Percentiles rank a stretch among this genome's conserved stretches.
Evolutionary conservation across 2,888 invertebrate species (phyloP).

Genomic region (Eupithecia tripunctaria): DNA sequence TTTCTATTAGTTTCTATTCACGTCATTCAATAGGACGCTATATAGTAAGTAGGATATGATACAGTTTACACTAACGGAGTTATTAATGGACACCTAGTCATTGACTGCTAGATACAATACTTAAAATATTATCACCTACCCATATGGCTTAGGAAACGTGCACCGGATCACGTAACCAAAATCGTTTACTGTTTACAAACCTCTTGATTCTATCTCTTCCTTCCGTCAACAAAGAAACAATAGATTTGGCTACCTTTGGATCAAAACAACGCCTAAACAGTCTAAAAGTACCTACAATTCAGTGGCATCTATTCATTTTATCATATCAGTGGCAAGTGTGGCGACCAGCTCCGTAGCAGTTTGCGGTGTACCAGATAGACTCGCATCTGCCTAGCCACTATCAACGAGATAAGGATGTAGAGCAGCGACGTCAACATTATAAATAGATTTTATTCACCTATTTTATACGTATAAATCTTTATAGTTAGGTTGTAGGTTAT

Average conservation of each 20-base stretch:
- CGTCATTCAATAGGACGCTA: not conserved
- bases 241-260: slow-evolving; percentile 2
- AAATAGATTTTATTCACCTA: slow-evolving; percentile 80
- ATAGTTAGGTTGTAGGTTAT: slow-evolving; percentile 54
- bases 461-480: slow-evolving; percentile 23
- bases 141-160: not conserved
- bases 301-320: not conserved
- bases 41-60: not conserved
- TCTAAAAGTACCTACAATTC: not conserved
- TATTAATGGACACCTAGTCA: not conserved
- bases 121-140: not conserved
- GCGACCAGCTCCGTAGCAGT: slow-evolving; percentile 6
- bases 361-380: slow-evolving; percentile 33
- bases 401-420: slow-evolving; percentile 79
- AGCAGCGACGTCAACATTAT: slow-evolving; percentile 78
- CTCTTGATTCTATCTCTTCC: not conserved
- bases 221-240: slow-evolving; percentile 13
- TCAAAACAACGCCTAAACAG: not conserved
- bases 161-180: not conserved
- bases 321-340: not conserved
- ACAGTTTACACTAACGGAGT: not conserved
- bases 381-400: slow-evolving; percentile 67
- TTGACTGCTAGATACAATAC: not conserved
- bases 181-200: slow-evolving; percentile 5
- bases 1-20: not conserved